Evolutionary conservation across 1,140 invertebrate genomes (phyloP).

Genomic region (Chironomus tepperi): DNA sequence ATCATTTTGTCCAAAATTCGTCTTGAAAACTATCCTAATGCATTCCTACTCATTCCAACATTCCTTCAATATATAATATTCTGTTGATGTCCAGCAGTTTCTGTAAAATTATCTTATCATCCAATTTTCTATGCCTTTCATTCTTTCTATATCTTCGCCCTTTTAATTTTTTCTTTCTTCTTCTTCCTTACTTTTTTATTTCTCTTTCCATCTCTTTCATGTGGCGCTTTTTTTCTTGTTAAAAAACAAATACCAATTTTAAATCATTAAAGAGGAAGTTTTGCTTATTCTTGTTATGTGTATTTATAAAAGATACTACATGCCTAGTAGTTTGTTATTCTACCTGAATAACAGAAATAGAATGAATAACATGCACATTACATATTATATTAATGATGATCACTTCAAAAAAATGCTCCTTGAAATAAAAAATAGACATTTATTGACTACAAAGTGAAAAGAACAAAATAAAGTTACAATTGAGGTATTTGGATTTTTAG

Average conservation of each 20-base stretch:
- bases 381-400: too few relatives aligned
- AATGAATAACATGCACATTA: too few relatives aligned
- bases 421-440: too few relatives aligned
- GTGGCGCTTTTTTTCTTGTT: conserved; percentile 5
- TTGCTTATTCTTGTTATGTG: background rate
- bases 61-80: background rate
- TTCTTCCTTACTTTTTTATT: too few relatives aligned
- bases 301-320: background rate
- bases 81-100: conserved; percentile 15
- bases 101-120: conserved; percentile 18
- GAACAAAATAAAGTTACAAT: too few relatives aligned
- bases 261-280: conserved; percentile 21
- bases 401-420: too few relatives aligned
- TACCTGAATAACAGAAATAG: background rate
- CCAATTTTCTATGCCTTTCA: conserved; percentile 10
- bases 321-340: conserved; percentile 2
- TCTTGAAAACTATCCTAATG: too few relatives aligned
- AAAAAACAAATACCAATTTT: conserved; percentile 24
- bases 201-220: background rate
- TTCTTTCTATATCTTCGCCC: background rate
- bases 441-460: too few relatives aligned
- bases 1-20: too few relatives aligned
- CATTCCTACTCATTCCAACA: too few relatives aligned
- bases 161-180: conserved; percentile 11
- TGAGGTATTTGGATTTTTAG: too few relatives aligned